A percentile compares a stretch with the other conserved stretches of the same genome.
Conservation (phyloP, 2,888 invertebrate genomes). For the Drosophila koepferae region DNA sequence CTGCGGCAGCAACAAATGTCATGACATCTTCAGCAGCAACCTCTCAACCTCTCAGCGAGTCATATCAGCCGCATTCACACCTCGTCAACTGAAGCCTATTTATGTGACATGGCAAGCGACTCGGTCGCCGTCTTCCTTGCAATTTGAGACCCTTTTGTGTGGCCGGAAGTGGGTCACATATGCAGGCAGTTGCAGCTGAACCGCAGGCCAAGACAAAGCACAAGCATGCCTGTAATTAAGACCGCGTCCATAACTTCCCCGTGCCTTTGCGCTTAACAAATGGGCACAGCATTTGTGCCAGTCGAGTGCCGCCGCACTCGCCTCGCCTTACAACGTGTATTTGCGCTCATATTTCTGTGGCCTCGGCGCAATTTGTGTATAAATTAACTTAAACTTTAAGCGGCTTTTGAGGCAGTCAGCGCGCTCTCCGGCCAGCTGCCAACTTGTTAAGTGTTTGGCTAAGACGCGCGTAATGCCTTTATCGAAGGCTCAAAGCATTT, state of each 20-base stretch:
- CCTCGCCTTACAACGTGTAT: conserved; percentile 13
- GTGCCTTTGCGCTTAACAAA: conserved; percentile 32
- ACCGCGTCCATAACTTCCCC: conserved; percentile 42
- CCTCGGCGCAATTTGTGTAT: conserved; percentile 14
- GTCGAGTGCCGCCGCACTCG: conserved; percentile 51
- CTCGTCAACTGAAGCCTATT: conserved; percentile 61
- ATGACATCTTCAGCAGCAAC: conserved; percentile 63
- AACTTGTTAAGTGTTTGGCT: conserved; percentile 33
- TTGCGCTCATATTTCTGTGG: conserved; percentile 35
- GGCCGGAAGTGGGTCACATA: conserved; percentile 79
- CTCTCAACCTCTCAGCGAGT: not conserved
- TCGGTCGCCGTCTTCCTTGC: conserved; percentile 45
- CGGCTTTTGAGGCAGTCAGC: conserved; percentile 21
- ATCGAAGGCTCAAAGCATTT: conserved; percentile 31
- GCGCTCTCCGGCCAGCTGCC: conserved; percentile 12
- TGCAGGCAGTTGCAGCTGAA: conserved; percentile 45
- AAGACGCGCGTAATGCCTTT: conserved; percentile 59
- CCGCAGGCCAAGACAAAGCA: conserved; percentile 64
- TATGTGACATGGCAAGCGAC: conserved; percentile 53
- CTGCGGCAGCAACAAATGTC: conserved; percentile 65
- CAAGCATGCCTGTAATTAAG: conserved; percentile 69
- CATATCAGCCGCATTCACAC: conserved; percentile 66
- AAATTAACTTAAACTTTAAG: conserved; percentile 57
- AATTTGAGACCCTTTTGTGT: conserved; percentile 68
- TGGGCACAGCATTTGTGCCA: conserved; percentile 66